A percentile compares a stretch with the other conserved stretches of the same genome.
These are phyloP conservation scores for Cotesia congregata DNA, from an alignment of 2,888 invertebrate genomes.

Conservation along the genomic window DNA sequence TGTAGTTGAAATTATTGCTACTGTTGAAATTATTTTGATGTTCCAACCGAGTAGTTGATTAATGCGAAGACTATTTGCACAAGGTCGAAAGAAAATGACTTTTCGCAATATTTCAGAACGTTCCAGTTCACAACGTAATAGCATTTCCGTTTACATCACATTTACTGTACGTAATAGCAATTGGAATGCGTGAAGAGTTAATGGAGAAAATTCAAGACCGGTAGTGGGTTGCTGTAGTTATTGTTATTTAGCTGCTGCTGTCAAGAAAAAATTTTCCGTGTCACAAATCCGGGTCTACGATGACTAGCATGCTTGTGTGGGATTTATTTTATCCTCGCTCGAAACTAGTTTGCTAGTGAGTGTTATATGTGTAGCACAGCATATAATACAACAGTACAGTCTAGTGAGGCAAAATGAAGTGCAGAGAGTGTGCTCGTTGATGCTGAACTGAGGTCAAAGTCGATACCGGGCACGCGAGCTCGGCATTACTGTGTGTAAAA, in stretches of 20 bases:
- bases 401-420: neutral
- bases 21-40: neutral
- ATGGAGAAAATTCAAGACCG: neutral
- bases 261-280: slow-evolving; percentile 29
- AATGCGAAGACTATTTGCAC: neutral
- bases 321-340: slow-evolving; percentile 10
- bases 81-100: neutral
- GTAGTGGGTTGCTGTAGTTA: neutral
- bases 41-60: neutral
- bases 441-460: slow-evolving; percentile 48
- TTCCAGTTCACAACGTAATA: neutral
- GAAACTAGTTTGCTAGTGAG: too few species aligned
- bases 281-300: slow-evolving; percentile 21
- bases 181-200: neutral
- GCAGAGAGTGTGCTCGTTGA: slow-evolving; percentile 30
- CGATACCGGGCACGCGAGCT: slow-evolving; percentile 57
- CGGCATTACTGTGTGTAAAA: slow-evolving; percentile 56
- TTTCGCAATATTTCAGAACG: neutral
- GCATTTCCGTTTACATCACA: neutral
- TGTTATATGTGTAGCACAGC: neutral
- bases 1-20: neutral
- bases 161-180: neutral
- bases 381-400: neutral
- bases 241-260: slow-evolving; percentile 6
- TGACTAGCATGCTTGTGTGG: neutral